Conservation (phyloP, 1,140 invertebrate genomes). For the Druon quercuslanigerum region DNA sequence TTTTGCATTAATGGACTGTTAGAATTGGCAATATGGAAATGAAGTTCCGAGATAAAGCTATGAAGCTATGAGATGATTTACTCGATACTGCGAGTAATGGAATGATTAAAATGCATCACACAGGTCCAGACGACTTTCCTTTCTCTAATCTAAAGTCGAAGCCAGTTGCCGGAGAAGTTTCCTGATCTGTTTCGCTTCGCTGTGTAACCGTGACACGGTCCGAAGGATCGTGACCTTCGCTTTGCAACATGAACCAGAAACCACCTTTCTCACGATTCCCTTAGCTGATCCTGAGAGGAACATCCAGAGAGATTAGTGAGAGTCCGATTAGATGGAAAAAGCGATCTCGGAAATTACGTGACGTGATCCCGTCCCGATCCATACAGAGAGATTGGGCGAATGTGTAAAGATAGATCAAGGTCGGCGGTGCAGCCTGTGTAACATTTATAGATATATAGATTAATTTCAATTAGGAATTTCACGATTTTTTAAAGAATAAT, state of each 20-base stretch:
- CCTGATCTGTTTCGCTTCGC: slow-evolving; percentile 27
- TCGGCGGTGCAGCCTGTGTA: neutral
- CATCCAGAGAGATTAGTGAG: slow-evolving; percentile 3
- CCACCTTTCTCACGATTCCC: slow-evolving; percentile 42
- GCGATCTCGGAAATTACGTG: slow-evolving; percentile 26
- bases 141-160: slow-evolving; percentile 2
- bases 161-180: slow-evolving; percentile 14
- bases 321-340: neutral
- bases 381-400: slow-evolving; percentile 18
- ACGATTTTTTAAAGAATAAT: neutral
- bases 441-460: neutral
- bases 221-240: slow-evolving; percentile 34
- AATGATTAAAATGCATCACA: slow-evolving; percentile 16
- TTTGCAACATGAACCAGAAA: slow-evolving; percentile 6
- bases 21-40: too few species aligned
- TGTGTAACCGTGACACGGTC: slow-evolving; percentile 25
- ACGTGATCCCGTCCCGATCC: neutral
- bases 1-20: too few species aligned
- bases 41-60: neutral
- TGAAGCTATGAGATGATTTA: neutral
- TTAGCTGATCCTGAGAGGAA: slow-evolving; percentile 9
- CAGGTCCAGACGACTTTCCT: slow-evolving; percentile 14
- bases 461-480: neutral
- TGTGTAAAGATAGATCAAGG: slow-evolving; percentile 18
- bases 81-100: neutral